Evolutionary conservation across 2,888 invertebrate genomes (phyloP), one percentile per base, ranked within the genome.

Genomic region (Didymodactylos carnosus): DNA sequence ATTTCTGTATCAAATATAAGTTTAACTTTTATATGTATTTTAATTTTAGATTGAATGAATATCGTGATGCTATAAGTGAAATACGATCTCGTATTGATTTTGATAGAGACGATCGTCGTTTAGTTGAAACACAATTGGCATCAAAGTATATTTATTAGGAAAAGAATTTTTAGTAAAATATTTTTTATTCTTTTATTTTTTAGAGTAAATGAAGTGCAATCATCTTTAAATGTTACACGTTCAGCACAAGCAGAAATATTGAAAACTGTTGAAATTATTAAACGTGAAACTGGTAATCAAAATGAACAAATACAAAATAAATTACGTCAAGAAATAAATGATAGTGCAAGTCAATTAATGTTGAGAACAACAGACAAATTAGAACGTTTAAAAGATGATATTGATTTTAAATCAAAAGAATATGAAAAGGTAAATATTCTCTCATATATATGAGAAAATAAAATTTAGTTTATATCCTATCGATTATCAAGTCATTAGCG

Each of bases 151-250:
- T 3, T 3, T 16, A 2, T 5, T 1, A 29, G 10, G 6, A 27
- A 25, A 35, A 11, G 8, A 27, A 3, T 19, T 3, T 13, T 13
- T 0, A 13, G 7, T 25, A 3, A 5, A 13, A 49, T 13, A 3
- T 13, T 4, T 11, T n/a, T 14, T 51, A 2, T 27, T 3, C 29
- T 5, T 51, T 16, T 41, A 1, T 40, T 51, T 4, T 19, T 35
- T 71, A 78, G 78, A 73, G 13, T 78, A 27, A 71, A 73, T 27
- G 78, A 78, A 14, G 16, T 79, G 39, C 71, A 79, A 70, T 77
- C 78, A 43, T 72, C 76, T 10, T 49, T 82, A 16, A 77, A 77
- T 71, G 81, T 35, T 10, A 62, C 35, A 4, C 62, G 62, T 62
- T 19, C 62, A 8, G 35, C 62, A 10, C 62, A 62, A 62, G 14